Conservation (phyloP, 2,888 invertebrate genomes). For the Oligia fasciuncula region DNA sequence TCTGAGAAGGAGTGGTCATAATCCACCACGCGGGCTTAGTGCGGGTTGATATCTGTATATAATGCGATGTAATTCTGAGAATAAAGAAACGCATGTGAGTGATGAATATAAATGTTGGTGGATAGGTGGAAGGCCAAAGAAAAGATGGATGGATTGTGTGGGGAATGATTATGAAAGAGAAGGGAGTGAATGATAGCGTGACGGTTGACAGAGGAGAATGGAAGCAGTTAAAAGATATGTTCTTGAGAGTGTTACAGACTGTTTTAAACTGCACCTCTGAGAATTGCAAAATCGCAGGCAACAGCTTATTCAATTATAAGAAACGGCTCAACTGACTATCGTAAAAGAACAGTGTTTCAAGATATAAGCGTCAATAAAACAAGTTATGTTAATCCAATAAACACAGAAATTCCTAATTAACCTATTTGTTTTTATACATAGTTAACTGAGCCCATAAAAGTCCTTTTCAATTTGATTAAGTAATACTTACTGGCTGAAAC, state of each 20-base stretch:
- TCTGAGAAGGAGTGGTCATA: background rate
- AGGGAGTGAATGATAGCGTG: background rate
- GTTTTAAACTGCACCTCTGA: background rate
- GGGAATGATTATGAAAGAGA: background rate
- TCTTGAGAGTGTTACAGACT: background rate
- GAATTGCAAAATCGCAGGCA: background rate
- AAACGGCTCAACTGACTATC: background rate
- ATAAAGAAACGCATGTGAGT: background rate
- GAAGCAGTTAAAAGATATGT: background rate
- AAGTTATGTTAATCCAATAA: slow-evolving; percentile 36
- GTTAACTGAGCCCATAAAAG: slow-evolving; percentile 22
- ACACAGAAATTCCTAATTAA: slow-evolving; percentile 38
- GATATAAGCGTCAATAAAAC: slow-evolving; percentile 14
- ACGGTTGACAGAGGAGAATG: background rate
- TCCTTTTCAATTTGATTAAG: slow-evolving; percentile 40
- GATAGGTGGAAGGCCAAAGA: background rate
- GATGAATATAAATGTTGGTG: background rate
- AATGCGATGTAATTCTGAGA: background rate
- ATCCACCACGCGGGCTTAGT: background rate
- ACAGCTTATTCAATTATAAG: background rate
- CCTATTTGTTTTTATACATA: slow-evolving; percentile 23
- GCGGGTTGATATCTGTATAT: background rate
- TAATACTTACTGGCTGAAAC: slow-evolving; percentile 23
- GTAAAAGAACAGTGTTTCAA: background rate
- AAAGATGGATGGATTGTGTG: background rate